Conservation (phyloP, 2,888 invertebrate species). For the Venustoraphidia nigricollis region DNA sequence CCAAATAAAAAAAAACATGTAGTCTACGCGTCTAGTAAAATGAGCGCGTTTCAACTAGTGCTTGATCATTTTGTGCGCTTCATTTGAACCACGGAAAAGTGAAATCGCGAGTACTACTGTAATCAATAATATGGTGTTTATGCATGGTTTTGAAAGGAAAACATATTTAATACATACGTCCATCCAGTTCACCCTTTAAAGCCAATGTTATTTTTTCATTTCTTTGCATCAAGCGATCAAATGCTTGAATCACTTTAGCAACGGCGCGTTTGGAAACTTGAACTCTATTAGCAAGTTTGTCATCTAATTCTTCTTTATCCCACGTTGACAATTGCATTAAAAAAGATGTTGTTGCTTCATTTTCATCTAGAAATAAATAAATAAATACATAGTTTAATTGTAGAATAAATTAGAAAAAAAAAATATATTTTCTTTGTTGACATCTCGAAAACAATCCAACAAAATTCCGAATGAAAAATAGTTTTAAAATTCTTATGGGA, state of each 20-base stretch:
- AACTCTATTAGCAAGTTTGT: slow-evolving; percentile 86
- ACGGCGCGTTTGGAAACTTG: slow-evolving; percentile 94
- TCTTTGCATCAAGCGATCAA: slow-evolving; percentile 87
- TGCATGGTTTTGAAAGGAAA: neutral
- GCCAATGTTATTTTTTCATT: slow-evolving; percentile 88
- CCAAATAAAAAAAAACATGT: too few relatives aligned
- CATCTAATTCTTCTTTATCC: slow-evolving; percentile 95
- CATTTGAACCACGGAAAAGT: neutral
- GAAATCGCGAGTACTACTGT: neutral
- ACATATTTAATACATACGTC: slow-evolving; percentile 30
- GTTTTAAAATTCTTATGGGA: too few relatives aligned
- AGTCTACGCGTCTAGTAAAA: neutral
- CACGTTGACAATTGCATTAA: slow-evolving; percentile 90
- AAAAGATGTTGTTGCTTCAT: slow-evolving; percentile 91
- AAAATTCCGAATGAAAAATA: too few relatives aligned
- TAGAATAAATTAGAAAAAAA: slow-evolving; percentile 1
- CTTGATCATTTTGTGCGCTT: neutral
- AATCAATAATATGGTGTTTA: neutral
- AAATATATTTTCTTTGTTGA: neutral
- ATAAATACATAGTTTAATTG: neutral
- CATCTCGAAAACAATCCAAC: neutral
- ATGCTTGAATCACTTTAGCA: slow-evolving; percentile 91
- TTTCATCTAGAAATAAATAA: slow-evolving; percentile 56
- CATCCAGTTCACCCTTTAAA: slow-evolving; percentile 67
- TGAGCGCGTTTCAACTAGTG: neutral